Percentiles rank a stretch among this genome's conserved stretches.
phyloP scores from a whole-genome alignment of 1,140 invertebrate species.

The Musca domestica region DNA sequence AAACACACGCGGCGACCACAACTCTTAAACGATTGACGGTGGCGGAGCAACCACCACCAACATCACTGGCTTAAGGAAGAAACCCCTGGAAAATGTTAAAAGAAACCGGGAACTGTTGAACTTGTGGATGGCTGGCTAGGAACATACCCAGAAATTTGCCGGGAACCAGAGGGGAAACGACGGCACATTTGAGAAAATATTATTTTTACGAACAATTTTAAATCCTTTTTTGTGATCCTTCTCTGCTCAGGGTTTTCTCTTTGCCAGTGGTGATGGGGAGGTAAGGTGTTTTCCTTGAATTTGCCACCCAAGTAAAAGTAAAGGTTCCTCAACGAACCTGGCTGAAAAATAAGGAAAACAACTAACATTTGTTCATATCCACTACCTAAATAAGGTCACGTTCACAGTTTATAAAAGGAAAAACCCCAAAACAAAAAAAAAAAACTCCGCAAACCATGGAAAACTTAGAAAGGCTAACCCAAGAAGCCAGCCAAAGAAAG shows the following conservation, averaged over 20 bases:
- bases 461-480: neutral
- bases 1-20: constrained; percentile 10
- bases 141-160: neutral
- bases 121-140: neutral
- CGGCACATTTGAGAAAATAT: constrained; percentile 13
- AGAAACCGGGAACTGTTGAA: neutral
- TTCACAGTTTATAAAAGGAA: neutral
- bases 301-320: no score
- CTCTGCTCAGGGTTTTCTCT: no score
- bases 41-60: neutral
- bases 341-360: neutral
- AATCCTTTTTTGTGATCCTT: constrained; percentile 1
- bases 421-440: neutral
- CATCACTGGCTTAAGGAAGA: neutral
- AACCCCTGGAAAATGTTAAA: neutral
- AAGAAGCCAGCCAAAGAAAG: neutral
- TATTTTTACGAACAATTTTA: constrained; percentile 8
- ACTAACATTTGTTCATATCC: neutral
- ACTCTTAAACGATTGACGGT: neutral
- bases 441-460: neutral
- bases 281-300: no score
- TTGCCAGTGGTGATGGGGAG: no score
- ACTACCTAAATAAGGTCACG: constrained; percentile 22
- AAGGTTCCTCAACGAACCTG: no score
- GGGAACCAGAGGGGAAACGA: no score